phyloP scores from a whole-genome alignment of 1,140 invertebrate genomes.

The Magallana angulata region DNA sequence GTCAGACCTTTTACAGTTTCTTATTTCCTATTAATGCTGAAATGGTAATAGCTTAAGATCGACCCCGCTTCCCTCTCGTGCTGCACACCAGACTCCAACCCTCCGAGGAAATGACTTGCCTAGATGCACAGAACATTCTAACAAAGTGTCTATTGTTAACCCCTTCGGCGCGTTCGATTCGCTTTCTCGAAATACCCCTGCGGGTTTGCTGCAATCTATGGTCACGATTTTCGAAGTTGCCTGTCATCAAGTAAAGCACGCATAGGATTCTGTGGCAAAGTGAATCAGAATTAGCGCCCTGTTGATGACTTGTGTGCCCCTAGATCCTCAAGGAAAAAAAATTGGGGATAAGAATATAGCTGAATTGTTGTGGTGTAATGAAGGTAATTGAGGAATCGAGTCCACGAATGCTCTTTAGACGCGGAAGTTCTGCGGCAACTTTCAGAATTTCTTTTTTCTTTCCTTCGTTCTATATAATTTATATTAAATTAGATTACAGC shows the following conservation, averaged over 20 bases:
- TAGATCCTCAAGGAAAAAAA: background rate
- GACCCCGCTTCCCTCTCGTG: background rate
- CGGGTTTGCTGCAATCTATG: background rate
- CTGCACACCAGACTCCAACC: background rate
- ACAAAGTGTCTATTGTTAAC: background rate
- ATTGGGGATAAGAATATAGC: background rate
- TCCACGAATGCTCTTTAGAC: background rate
- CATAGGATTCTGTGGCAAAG: background rate
- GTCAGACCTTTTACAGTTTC: background rate
- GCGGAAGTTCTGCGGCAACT: too few relatives aligned
- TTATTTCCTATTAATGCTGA: background rate
- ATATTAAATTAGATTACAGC: too few relatives aligned
- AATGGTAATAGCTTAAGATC: background rate
- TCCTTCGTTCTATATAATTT: too few relatives aligned
- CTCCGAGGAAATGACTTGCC: background rate
- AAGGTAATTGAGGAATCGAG: background rate
- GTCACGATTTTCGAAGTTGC: background rate
- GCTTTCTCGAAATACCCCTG: background rate
- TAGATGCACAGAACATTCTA: conserved; percentile 4
- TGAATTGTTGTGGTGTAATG: background rate
- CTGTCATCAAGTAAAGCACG: background rate
- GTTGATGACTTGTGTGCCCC: background rate
- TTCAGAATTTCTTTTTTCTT: too few relatives aligned
- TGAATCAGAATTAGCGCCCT: background rate
- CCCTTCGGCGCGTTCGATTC: background rate